Evolutionary conservation across 2,797 vertebrate genomes (phyloP).

Genomic region (Scolopax rusticola): DNA sequence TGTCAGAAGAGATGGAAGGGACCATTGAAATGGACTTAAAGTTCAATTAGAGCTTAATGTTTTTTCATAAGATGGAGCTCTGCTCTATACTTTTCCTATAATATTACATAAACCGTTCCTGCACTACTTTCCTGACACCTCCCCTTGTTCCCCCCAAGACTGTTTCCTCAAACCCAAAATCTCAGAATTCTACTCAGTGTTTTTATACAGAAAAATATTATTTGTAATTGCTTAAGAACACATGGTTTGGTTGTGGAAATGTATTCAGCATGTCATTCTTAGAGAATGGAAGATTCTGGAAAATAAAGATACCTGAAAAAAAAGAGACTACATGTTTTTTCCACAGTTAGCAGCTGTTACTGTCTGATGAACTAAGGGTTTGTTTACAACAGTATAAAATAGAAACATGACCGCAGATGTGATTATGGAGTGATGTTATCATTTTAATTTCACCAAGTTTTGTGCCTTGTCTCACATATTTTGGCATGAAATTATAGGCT

Average conservation of each 20-base stretch:
- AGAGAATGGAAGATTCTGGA: not conserved
- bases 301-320: not conserved
- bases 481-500: not conserved
- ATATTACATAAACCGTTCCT: not conserved
- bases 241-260: not conserved
- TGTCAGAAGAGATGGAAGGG: not conserved
- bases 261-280: not conserved
- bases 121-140: not conserved
- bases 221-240: not conserved
- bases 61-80: not conserved
- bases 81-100: not conserved
- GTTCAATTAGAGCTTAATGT: not conserved
- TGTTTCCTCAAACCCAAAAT: not conserved
- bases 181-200: not conserved
- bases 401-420: not conserved
- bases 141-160: fast-evolving
- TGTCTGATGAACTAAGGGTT: not conserved
- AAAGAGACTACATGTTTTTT: not conserved
- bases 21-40: not conserved
- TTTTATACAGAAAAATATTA: not conserved
- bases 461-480: not conserved
- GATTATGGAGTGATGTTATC: not conserved
- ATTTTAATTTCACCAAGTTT: not conserved
- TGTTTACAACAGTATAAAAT: not conserved
- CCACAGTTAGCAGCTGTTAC: not conserved